Evolutionary conservation across 2,113 vertebrate species (phyloP).

Genomic region (Micronycteris hirsuta): DNA sequence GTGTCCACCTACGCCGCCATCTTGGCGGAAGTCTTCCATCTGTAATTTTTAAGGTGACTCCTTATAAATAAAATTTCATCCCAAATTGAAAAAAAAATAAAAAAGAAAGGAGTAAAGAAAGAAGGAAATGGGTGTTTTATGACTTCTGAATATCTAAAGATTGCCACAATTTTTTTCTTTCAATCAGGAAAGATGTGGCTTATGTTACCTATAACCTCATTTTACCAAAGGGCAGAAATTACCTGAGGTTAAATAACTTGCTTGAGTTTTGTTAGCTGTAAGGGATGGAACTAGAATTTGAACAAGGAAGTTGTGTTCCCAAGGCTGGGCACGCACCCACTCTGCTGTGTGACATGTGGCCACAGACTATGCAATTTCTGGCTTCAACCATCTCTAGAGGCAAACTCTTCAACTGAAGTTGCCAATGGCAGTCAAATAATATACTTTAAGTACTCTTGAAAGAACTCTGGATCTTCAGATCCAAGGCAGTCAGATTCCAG

Average conservation of each 20-base stretch:
- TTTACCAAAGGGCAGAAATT: background rate
- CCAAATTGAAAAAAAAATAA: background rate
- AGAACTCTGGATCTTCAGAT: background rate
- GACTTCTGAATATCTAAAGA: background rate
- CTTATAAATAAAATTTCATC: background rate
- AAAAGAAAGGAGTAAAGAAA: background rate
- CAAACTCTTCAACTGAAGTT: background rate
- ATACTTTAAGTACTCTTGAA: background rate
- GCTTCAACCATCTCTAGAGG: background rate
- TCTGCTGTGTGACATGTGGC: background rate
- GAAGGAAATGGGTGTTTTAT: background rate
- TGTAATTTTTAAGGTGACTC: too few relatives aligned
- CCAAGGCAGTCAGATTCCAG: constrained; percentile 41
- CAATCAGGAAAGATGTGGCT: background rate
- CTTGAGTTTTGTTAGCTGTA: background rate
- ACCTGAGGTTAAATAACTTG: background rate
- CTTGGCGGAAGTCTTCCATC: too few relatives aligned
- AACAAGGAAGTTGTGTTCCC: background rate
- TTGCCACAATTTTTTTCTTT: background rate
- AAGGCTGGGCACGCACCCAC: background rate
- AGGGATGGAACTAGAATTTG: background rate
- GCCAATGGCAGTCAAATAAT: background rate
- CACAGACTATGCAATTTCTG: background rate
- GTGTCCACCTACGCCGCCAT: too few relatives aligned
- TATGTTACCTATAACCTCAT: background rate